Evolutionary conservation across 1,140 invertebrate genomes (phyloP).

Genomic region (Temnothorax longispinosus): DNA sequence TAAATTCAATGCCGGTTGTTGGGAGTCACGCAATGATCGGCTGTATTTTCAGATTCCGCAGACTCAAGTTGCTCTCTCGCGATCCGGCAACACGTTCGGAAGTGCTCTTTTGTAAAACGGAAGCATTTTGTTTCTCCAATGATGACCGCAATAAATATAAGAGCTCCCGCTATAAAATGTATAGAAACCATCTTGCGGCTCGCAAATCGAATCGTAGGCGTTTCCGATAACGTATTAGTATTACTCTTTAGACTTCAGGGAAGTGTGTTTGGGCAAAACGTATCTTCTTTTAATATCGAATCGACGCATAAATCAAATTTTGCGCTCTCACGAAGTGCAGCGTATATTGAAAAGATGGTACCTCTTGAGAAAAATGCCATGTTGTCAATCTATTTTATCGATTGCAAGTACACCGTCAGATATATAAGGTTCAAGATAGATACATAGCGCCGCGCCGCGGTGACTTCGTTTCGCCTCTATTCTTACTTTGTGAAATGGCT

Average conservation of each 20-base stretch:
- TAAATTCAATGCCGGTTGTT: conserved; percentile 42
- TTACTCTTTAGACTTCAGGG: background rate
- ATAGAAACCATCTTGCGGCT: too few species aligned
- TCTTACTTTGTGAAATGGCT: conserved; percentile 55
- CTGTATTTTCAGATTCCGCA: background rate
- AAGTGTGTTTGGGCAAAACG: background rate
- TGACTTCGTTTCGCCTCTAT: conserved; percentile 55
- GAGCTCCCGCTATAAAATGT: background rate
- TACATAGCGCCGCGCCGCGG: conserved; percentile 16
- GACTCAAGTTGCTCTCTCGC: background rate
- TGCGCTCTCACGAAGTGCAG: background rate
- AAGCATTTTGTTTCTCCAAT: background rate
- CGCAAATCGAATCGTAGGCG: background rate
- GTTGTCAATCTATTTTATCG: conserved; percentile 61
- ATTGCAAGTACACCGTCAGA: conserved; percentile 25
- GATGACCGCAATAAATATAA: background rate
- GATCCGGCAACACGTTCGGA: background rate
- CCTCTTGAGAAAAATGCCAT: conserved; percentile 29
- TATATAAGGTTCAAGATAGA: conserved; percentile 53
- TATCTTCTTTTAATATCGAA: conserved; percentile 33
- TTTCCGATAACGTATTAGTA: conserved; percentile 27
- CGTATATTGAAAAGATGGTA: conserved; percentile 23
- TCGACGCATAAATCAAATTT: conserved; percentile 48
- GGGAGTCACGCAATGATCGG: conserved; percentile 38
- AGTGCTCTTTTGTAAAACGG: background rate